phyloP scores from a whole-genome alignment of 2,113 vertebrate species.

The Microcebus ravelobensis region DNA sequence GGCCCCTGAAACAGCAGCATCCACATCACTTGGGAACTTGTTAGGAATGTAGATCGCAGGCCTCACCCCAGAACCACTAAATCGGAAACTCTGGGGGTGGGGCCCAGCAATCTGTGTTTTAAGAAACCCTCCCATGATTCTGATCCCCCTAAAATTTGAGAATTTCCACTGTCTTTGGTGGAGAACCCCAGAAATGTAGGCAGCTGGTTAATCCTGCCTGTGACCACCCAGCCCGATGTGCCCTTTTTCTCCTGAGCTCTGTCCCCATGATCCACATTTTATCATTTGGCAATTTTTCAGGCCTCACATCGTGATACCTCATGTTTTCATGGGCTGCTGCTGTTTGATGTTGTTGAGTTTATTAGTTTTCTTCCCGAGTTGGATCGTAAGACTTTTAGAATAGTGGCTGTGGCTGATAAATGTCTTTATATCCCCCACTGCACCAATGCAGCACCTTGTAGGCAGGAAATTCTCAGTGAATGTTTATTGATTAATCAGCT shows the following conservation, averaged over 20 bases:
- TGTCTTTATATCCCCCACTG: neutral
- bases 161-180: neutral
- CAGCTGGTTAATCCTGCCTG: neutral
- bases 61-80: neutral
- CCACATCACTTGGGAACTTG: neutral
- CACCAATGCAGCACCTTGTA: neutral
- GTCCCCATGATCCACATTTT: neutral
- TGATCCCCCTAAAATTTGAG: neutral
- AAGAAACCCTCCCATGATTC: neutral
- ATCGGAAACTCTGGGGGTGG: neutral
- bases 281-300: neutral
- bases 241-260: neutral
- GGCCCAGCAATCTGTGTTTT: neutral
- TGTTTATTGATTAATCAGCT: neutral
- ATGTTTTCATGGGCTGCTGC: neutral
- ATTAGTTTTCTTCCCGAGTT: neutral
- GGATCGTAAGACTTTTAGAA: neutral
- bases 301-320: neutral
- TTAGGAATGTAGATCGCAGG: neutral
- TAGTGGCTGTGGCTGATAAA: neutral
- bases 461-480: neutral
- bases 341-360: neutral
- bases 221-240: neutral
- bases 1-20: neutral
- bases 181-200: neutral